These are phyloP conservation scores for Scaeva pyrastri DNA, from an alignment of 2,888 invertebrate species.

Conservation along the genomic window DNA sequence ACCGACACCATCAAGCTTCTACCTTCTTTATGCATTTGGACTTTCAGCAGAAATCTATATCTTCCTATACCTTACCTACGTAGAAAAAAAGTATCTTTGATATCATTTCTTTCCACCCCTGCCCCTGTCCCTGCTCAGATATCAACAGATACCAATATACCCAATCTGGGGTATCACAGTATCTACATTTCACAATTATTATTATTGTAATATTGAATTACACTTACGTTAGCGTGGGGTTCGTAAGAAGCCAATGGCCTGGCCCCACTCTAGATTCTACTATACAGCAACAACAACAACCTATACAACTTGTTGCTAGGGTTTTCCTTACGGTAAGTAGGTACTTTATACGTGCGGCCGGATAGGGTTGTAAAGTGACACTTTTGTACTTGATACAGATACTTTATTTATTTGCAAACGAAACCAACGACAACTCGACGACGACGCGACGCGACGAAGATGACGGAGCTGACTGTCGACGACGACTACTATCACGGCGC, in stretches of 20 bases:
- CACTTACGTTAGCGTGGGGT: constrained; percentile 66
- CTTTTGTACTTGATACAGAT: constrained; percentile 36
- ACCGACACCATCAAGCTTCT: too few species aligned
- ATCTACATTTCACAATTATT: constrained; percentile 33
- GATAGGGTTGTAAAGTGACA: constrained; percentile 58
- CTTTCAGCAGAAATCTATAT: constrained; percentile 38
- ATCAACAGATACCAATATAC: neutral
- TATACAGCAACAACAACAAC: too few species aligned
- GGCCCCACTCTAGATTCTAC: neutral
- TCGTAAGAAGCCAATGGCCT: constrained; percentile 56
- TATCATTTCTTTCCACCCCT: too few species aligned
- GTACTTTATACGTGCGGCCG: constrained; percentile 16
- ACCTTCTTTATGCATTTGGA: neutral
- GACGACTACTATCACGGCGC: neutral
- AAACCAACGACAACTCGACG: neutral
- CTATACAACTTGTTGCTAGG: constrained; percentile 25
- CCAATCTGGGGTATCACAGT: constrained; percentile 30
- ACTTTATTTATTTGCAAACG: constrained; percentile 13
- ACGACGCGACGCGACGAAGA: neutral
- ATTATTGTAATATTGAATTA: constrained; percentile 54
- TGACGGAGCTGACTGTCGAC: neutral
- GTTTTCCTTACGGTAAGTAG: constrained; percentile 28
- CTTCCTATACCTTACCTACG: neutral
- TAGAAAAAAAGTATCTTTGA: neutral
- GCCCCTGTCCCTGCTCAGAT: neutral